Conservation (phyloP, 2,888 invertebrate species). For the Lasiommata megera region DNA sequence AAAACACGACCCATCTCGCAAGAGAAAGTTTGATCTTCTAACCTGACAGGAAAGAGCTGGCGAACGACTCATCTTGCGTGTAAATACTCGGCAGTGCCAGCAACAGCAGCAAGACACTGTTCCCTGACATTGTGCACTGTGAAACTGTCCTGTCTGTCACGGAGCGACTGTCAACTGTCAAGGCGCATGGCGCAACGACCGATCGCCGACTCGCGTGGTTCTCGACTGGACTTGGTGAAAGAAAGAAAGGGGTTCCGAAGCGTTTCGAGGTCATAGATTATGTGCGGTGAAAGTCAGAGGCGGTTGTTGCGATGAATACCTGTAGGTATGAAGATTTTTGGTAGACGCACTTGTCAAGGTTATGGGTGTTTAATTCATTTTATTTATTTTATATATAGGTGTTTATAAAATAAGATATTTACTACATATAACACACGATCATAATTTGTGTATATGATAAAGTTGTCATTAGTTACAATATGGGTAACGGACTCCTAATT, state of each 20-base stretch:
- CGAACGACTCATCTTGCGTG: constrained; percentile 88
- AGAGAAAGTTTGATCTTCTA: constrained; percentile 23
- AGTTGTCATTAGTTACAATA: too few species aligned
- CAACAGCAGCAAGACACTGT: constrained; percentile 43
- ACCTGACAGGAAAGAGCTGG: constrained; percentile 92
- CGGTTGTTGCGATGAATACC: constrained; percentile 1
- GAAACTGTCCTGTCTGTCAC: constrained; percentile 36
- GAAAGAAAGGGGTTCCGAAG: constrained; percentile 52
- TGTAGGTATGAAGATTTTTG: not conserved
- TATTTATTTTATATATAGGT: too few species aligned
- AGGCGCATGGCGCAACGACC: constrained; percentile 60
- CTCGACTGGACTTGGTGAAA: constrained; percentile 51
- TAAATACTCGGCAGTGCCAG: constrained; percentile 45
- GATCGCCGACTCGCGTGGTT: constrained; percentile 49
- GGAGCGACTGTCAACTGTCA: constrained; percentile 39
- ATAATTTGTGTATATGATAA: too few species aligned
- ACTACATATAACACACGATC: too few species aligned
- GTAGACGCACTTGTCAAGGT: too few species aligned
- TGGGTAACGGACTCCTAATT: too few species aligned
- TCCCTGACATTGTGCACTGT: constrained; percentile 57
- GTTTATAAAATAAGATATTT: too few species aligned
- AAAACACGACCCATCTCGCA: constrained; percentile 30
- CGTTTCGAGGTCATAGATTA: constrained; percentile 23
- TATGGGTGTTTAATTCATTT: too few species aligned
- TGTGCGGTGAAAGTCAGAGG: constrained; percentile 22